Evolutionary conservation across 2,113 vertebrate species (phyloP), one percentile per base, ranked within the genome.

Genomic region (Tenrec ecaudatus): DNA sequence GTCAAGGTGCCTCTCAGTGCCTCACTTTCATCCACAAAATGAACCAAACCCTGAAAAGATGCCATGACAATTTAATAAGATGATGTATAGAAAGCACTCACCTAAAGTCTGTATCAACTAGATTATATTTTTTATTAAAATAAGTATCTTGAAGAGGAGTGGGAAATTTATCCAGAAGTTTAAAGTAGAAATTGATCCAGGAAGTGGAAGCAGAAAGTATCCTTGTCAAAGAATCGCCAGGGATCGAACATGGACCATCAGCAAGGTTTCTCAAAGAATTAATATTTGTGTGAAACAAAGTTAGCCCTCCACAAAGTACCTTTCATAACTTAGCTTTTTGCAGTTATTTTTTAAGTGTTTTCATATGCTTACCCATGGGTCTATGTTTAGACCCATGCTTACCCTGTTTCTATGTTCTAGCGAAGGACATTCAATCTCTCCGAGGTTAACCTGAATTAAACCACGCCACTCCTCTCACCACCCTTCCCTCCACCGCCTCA

Each of bases 81-180:
- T 33, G 53, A 69, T 73, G 4, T 27, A 38, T 33, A 73, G 14
- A 84, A 86, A 87, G 66, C 31, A 68, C 12, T 57, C 36, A 83
- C 22, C 31, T n/a, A 80, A 90, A 29, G n/a, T 0, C 22, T 53
- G 47, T 53, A 53, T 79, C 20, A 36, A 58, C 8, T 47, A 53
- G 57, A 86, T 20, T 69, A 20, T n/a, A 80, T 31, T 14, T 43
- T 82, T 66, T 69, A 60, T 64, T 82, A 62, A 62, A 62, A 6
- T 20, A 94, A 62, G 2, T 73, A 23, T 62, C 73, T 60, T 82
- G 11, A 66, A 81, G 47, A 10, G 47, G 47, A 53, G 11, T 53
- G 57, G n/a, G 5, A n/a, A 84, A 93, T 27, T 85, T n/a, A 93
- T 12, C 23, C 3, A 81, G 29, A 88, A 88, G 7, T 88, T 90